Evolutionary conservation across 92 coral and sea anemone genomes (phyloP).

Genomic region (Umimayanthus kanabou): DNA sequence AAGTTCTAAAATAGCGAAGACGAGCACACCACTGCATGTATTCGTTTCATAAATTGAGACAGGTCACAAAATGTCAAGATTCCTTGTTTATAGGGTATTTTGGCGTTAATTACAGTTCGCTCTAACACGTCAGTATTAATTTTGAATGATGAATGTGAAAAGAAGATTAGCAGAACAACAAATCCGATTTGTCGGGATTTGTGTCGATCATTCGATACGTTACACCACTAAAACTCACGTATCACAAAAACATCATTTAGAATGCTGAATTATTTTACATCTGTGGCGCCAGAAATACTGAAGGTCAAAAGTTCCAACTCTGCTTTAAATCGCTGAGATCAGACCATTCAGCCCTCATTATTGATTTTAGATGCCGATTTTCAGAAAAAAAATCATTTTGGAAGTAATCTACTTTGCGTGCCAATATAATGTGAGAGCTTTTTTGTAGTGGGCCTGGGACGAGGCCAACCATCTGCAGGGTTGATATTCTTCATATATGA

Average conservation of each 20-base stretch:
- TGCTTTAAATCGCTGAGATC: background rate
- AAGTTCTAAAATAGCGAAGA: background rate
- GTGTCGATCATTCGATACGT: background rate
- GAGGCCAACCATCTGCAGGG: background rate
- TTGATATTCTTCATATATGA: background rate
- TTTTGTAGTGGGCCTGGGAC: conserved; percentile 28
- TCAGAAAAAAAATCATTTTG: background rate
- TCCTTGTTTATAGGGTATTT: background rate
- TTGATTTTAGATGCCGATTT: background rate
- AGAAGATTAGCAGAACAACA: background rate
- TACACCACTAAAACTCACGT: background rate
- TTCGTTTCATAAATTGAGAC: too few species aligned
- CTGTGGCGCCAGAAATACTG: background rate
- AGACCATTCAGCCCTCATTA: background rate
- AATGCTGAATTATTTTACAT: too few species aligned
- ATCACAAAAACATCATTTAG: background rate
- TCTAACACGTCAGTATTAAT: background rate
- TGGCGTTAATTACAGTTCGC: background rate
- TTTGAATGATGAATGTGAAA: background rate
- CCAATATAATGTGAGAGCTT: too few species aligned
- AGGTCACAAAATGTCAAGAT: too few species aligned
- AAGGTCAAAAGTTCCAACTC: background rate
- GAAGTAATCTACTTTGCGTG: background rate
- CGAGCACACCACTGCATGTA: background rate
- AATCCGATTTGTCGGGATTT: background rate